Base-by-base conservation (phyloP, 2,888 invertebrate genomes). In the Drosophila antonietae region DNA sequence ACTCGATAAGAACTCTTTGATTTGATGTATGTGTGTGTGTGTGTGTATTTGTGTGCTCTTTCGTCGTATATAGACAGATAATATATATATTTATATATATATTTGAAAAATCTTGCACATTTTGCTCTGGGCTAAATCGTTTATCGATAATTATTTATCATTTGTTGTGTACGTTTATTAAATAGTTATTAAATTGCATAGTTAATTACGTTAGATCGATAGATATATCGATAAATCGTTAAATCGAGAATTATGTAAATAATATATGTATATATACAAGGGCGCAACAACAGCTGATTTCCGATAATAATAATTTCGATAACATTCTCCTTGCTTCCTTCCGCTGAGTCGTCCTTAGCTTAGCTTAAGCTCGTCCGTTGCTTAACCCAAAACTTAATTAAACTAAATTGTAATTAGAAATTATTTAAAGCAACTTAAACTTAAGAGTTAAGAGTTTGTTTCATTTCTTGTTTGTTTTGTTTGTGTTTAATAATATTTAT, bases 341-440 rank as follows among this genome's bases (percentile, higher is more conserved):
- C 23, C 39, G 55, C 55, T 81, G 67, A 75, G 77, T 75, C 77
- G 69, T 65, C 68, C 39, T 43, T 65, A 20, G 39, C 41, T 41
- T 41, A 41, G 41, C 41, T 41, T 41, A 41, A 41, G 41, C 31
- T 15, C 51, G 14, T 23, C 67, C 57, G 67, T 55, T 37, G 62
- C 69, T 52, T 44, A 51, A 7, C 49, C 49, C 51, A 66, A 15
- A 78, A 76, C 80, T 73, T 73, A 78, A 73, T 68, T 68, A 73
- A 75, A 75, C 63, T 68, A 84, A 84, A 35, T 67, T 67, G 63
- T 80, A 78, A 57, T 79, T 83, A 82, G 74, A 83, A 79, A 51
- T 47, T 84, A 87, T 87, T 84, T 84, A 84, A 88, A 84, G 84
- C 84, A 88, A 84, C 79, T 88, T 88, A 85, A 81, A 68, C 73